phyloP scores from a whole-genome alignment of 2,888 invertebrate genomes.

The Achlya flavicornis region DNA sequence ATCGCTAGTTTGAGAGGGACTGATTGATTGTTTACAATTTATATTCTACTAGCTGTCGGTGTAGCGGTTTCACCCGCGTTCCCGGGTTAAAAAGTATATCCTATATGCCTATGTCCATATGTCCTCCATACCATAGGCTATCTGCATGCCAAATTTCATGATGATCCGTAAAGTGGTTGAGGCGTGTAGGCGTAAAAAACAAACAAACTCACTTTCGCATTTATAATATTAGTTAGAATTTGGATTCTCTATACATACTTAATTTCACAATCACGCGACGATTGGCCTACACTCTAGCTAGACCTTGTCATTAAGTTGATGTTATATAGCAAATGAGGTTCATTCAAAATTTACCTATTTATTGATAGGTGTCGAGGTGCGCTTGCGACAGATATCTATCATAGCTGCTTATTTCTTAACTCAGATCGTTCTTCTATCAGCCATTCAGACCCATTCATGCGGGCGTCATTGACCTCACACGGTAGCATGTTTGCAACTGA shows the following conservation, averaged over 20 bases:
- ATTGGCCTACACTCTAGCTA: slow-evolving; percentile 61
- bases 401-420: slow-evolving; percentile 33
- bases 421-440: slow-evolving; percentile 24
- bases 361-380: slow-evolving; percentile 25
- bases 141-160: too few species aligned
- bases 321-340: slow-evolving; percentile 60
- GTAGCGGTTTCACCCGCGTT: too few species aligned
- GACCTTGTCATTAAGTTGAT: slow-evolving; percentile 57
- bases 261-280: slow-evolving; percentile 35
- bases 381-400: slow-evolving; percentile 41
- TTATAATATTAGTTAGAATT: too few species aligned
- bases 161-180: too few species aligned
- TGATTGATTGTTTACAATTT: too few species aligned
- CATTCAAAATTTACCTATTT: slow-evolving; percentile 46
- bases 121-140: too few species aligned
- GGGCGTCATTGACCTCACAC: not conserved
- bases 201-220: too few species aligned
- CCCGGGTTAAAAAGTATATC: too few species aligned
- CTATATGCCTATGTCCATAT: too few species aligned
- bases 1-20: too few species aligned
- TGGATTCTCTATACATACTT: slow-evolving; percentile 24
- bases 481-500: not conserved
- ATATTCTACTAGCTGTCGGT: too few species aligned
- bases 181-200: too few species aligned
- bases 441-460: slow-evolving; percentile 6